Conservation (phyloP, 1,140 invertebrate genomes). For the Brachionus calyciflorus region DNA sequence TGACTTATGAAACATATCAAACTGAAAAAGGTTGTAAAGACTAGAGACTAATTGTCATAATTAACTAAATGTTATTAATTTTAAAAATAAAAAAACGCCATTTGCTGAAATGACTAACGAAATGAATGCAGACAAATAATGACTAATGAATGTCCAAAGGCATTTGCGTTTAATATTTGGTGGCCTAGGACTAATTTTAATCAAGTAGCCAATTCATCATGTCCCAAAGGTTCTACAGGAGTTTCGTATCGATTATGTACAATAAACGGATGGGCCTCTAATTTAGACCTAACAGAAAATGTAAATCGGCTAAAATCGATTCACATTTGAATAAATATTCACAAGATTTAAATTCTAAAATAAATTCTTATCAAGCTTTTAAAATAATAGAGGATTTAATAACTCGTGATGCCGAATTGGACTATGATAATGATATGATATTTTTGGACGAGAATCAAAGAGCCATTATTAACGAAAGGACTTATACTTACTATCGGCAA, state of each 20-base stretch:
- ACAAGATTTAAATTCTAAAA: slow-evolving; percentile 58
- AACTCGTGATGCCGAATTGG: background rate
- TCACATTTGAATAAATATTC: slow-evolving; percentile 73
- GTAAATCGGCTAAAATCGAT: background rate
- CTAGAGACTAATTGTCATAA: too few relatives aligned
- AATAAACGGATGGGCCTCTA: background rate
- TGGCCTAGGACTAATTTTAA: slow-evolving; percentile 52
- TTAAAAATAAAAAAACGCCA: too few relatives aligned
- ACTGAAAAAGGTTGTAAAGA: background rate
- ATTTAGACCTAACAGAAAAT: slow-evolving; percentile 26
- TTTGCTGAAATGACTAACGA: slow-evolving; percentile 87
- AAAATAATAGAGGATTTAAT: slow-evolving; percentile 27
- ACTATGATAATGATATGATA: background rate
- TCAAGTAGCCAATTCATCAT: slow-evolving; percentile 51
- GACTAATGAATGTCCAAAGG: slow-evolving; percentile 55
- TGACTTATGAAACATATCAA: background rate
- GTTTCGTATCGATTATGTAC: slow-evolving; percentile 1
- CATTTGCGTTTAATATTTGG: slow-evolving; percentile 52
- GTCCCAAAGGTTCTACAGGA: slow-evolving; percentile 54
- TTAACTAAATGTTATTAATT: too few relatives aligned
- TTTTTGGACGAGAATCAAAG: background rate
- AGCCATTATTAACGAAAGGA: too few relatives aligned
- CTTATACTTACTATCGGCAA: background rate
- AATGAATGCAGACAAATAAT: slow-evolving; percentile 70
- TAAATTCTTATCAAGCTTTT: slow-evolving; percentile 26